A percentile compares a stretch with the other conserved stretches of the same genome.
Evolutionary conservation across 2,113 vertebrate genomes (phyloP).

Genomic region (Mixornis gularis): DNA sequence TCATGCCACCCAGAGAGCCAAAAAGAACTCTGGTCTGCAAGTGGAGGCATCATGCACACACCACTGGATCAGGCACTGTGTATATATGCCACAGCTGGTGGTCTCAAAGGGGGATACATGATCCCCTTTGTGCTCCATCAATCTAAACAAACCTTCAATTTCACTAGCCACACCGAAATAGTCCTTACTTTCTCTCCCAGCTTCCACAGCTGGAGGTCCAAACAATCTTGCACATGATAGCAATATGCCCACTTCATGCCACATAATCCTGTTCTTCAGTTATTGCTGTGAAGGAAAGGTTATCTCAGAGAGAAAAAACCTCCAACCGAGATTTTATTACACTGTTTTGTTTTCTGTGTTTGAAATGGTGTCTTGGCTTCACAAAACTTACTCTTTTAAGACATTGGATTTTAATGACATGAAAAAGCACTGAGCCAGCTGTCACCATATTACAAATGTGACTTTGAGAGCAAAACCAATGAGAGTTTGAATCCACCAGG

Average conservation of each 20-base stretch:
- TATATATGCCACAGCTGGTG: background rate
- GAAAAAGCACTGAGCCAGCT: slow-evolving; percentile 45
- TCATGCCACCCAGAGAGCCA: background rate
- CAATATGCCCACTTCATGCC: background rate
- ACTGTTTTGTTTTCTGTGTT: background rate
- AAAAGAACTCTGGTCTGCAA: background rate
- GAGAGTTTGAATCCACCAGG: slow-evolving; percentile 37
- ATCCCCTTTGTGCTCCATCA: background rate
- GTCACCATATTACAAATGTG: slow-evolving; percentile 49
- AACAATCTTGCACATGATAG: background rate
- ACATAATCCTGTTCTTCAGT: background rate
- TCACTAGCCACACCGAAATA: background rate
- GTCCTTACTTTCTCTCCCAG: background rate
- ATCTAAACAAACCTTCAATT: background rate
- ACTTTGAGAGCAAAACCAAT: slow-evolving; percentile 51
- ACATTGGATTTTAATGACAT: slow-evolving; percentile 47
- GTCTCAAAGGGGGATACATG: background rate
- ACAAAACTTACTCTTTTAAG: slow-evolving; percentile 22
- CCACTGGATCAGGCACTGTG: background rate
- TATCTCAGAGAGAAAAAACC: background rate
- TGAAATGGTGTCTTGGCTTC: slow-evolving; percentile 8
- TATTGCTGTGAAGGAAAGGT: background rate
- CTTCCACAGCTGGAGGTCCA: background rate
- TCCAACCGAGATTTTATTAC: background rate
- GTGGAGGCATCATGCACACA: background rate